Base-by-base conservation (phyloP, 2,888 invertebrate genomes). In the Drosophila colorata region DNA sequence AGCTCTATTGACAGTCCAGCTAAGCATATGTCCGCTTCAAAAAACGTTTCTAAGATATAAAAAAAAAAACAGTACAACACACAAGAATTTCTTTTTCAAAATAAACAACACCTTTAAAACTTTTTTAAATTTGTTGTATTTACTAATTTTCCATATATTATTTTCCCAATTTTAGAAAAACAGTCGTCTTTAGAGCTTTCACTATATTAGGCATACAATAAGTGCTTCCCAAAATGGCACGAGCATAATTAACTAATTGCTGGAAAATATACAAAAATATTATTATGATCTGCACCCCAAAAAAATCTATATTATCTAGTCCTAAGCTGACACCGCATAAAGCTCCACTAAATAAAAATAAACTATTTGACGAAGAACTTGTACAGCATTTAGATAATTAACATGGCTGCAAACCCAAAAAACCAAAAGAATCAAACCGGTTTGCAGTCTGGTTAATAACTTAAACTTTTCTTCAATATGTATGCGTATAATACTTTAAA, bases 321-420 rank as follows among this genome's bases (percentile, higher is more conserved):
- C 56, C 49, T 83, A 80, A 61, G 80, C 51, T 46, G 69, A 58
- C 74, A 82, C 60, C 53, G 46, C 53, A 57, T 63, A 25, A 35
- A 66, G 48, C 65, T 66, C 57, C 38, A 41, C 51, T 18, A 16
- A 43, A 59, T 55, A 16, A 48, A 46, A 43, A 49, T 41, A 38
- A 46, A 18, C 37, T 33, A 33, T 52, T 64, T 18, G 13, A 48
- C 23, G 13, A 55, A 49, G 9, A 28, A 28, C 18, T 46, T 72
- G 72, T 77, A 67, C 49, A 73, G 60, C 49, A 66, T 59, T 66
- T 56, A 47, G 9, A 49, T 53, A 71, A 41, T 55, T 49, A 61
- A 44, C 16, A 53, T 33, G 4, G 33, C 33, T 13, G 33, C 33
- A 33, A 33, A 33, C 33, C 11, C 11, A 11, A 13, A 33, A 33